Base-by-base conservation (phyloP, 2,888 invertebrate genomes). In the Cataglyphis albicans region DNA sequence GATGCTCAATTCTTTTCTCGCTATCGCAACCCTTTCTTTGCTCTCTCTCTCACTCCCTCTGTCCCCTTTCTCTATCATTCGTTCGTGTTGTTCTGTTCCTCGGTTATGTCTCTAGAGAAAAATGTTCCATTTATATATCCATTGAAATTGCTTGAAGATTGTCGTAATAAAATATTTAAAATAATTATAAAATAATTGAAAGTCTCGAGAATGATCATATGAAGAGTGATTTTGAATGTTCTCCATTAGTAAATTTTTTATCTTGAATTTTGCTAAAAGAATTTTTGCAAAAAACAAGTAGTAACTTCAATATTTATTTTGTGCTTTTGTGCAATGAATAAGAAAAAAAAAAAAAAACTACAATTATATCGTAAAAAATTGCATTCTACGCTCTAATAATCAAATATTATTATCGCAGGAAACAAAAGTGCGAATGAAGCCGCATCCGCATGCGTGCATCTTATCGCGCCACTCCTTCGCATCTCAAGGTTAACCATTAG, bases 1-100 rank as follows among this genome's bases (percentile, higher is more conserved):
- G 93, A 91, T 93, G 93, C 92, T 94, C 93, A 93, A 87, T 93
- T 93, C 92, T 91, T 91, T 88, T 76, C 86, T 89, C 83, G 63
- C 64, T 81, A 41, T 82, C 83, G 83, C 73, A 72, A 55, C 55
- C 84, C 64, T 68, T 75, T 57, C 72, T 74, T 48, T 38, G n/a
- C 81, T 63, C 83, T 25, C 4, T 25, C 4, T 41, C 10, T 4
- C 55, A 18, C 55, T 44, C 67, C 35, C 38, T 9, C 9, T 38
- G 7, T 38, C 9, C 9, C 10, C 12, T 41, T 41, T 65, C 81
- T 38, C 59, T 29, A 32, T 59, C 25, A 21, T 21, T 21, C 67
- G 12, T 4, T 9, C 38, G 61, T 25, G n/a, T 64, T 57, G 35
- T 59, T 48, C 21, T 10, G 55, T 78, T 57, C 76, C 64, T 67